phyloP scores from a whole-genome alignment of 2,113 vertebrate species.

The Uria aalge region DNA sequence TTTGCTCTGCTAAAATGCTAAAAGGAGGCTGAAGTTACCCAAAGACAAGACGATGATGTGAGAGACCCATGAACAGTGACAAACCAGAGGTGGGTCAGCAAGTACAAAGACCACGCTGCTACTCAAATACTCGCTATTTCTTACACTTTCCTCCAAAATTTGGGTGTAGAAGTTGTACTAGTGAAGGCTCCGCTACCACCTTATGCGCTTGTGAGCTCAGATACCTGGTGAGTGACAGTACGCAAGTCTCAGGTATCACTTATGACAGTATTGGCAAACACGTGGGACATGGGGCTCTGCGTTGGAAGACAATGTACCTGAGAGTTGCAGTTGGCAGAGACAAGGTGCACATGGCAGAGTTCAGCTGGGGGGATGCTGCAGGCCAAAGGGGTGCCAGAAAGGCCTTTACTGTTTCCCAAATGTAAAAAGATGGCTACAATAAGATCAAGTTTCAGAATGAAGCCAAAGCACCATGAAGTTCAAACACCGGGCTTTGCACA shows the following conservation, averaged over 20 bases:
- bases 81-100: not conserved
- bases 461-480: not conserved
- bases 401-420: not conserved
- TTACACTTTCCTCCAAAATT: not conserved
- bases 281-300: fast-evolving
- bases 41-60: not conserved
- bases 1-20: not conserved
- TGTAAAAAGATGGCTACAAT: not conserved
- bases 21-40: not conserved
- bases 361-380: not conserved
- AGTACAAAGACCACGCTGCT: not conserved
- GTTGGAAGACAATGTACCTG: fast-evolving
- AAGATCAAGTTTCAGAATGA: not conserved
- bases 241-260: not conserved
- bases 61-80: not conserved
- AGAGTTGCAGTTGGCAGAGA: not conserved
- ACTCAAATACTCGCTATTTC: not conserved
- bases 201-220: not conserved
- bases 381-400: not conserved
- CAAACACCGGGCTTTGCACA: not conserved
- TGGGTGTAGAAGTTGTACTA: not conserved
- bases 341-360: not conserved
- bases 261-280: not conserved
- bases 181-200: not conserved
- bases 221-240: not conserved